Conservation (phyloP, 2,797 vertebrate genomes). For the Cryptoblepharus egeriae region DNA sequence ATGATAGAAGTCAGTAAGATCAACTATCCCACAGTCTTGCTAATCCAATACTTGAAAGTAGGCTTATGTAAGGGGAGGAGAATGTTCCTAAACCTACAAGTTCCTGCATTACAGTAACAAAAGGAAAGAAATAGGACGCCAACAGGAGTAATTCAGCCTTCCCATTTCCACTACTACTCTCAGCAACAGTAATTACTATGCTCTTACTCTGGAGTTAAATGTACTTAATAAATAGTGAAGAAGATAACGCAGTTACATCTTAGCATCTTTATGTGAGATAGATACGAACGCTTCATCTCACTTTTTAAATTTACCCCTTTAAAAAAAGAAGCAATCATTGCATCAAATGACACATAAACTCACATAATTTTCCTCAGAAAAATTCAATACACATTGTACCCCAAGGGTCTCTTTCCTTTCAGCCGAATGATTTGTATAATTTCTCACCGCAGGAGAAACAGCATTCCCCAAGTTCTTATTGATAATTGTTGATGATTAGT, state of each 20-base stretch:
- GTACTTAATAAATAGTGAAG: background rate
- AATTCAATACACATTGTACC: conserved; percentile 45
- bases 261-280: conserved; percentile 32
- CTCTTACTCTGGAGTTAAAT: background rate
- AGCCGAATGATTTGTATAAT: conserved; percentile 56
- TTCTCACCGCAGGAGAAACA: conserved; percentile 45
- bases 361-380: conserved; percentile 59
- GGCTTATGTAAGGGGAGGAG: too few species aligned
- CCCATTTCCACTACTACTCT: background rate
- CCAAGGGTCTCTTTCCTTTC: conserved; percentile 54
- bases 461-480: conserved; percentile 59
- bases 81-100: too few species aligned
- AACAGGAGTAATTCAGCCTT: background rate
- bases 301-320: conserved; percentile 46
- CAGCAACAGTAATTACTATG: background rate
- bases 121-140: background rate
- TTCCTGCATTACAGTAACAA: background rate
- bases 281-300: conserved; percentile 50
- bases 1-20: too few species aligned
- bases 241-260: background rate
- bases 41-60: too few species aligned
- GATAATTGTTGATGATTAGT: conserved; percentile 66
- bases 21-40: too few species aligned
- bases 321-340: conserved; percentile 52
- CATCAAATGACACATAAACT: conserved; percentile 47